phyloP scores from a whole-genome alignment of 1,140 invertebrate genomes.

The Drosophila mojavensis region DNA sequence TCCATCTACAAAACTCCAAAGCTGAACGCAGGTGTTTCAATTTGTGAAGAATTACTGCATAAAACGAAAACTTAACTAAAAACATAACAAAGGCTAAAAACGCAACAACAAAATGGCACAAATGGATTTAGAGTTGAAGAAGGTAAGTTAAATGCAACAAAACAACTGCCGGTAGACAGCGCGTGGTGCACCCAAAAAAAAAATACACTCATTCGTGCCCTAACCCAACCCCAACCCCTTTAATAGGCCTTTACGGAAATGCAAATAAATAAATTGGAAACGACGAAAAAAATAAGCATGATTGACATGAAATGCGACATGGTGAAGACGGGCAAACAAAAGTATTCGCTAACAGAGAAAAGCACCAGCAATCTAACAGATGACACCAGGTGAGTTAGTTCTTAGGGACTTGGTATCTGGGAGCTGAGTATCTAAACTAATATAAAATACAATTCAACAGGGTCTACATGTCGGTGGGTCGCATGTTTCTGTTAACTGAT shows the following conservation, averaged over 20 bases:
- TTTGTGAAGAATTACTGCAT: conserved; percentile 37
- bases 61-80: conserved; percentile 14
- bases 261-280: conserved; percentile 83
- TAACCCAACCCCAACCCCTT: conserved; percentile 9
- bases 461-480: conserved; percentile 79
- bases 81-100: neutral
- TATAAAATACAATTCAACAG: conserved; percentile 26
- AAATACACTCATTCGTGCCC: conserved; percentile 17
- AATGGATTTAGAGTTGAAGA: conserved; percentile 83
- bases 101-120: conserved; percentile 62
- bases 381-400: conserved; percentile 62
- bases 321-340: conserved; percentile 81
- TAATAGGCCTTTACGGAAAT: conserved; percentile 81
- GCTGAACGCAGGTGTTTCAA: conserved; percentile 52
- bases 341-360: conserved; percentile 78
- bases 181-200: conserved; percentile 33
- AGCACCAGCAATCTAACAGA: conserved; percentile 70
- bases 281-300: conserved; percentile 83
- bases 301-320: conserved; percentile 82
- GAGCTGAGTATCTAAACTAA: neutral
- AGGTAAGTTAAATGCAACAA: conserved; percentile 47
- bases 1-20: conserved; percentile 14
- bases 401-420: neutral
- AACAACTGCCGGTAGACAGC: conserved; percentile 17
- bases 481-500: conserved; percentile 82